Conservation (phyloP, 2,888 invertebrate genomes). For the Julus scandinavius region DNA sequence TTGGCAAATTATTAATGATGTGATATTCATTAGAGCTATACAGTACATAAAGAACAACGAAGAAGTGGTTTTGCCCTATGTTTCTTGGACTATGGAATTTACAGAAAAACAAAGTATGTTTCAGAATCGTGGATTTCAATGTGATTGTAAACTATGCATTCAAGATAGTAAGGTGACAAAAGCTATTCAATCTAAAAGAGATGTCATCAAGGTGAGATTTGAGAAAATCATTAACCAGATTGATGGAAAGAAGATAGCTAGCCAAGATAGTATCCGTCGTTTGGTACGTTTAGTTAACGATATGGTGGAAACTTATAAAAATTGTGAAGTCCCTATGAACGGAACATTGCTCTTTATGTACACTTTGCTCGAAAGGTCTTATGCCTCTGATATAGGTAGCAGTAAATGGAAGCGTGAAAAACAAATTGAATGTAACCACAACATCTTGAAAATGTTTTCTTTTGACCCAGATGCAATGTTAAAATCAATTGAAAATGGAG, state of each 20-base stretch:
- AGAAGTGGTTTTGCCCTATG: conserved; percentile 2
- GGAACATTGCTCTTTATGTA: not conserved
- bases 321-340: not conserved
- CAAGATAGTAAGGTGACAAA: not conserved
- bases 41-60: not conserved
- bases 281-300: not conserved
- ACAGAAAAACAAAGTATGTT: not conserved
- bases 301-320: not conserved
- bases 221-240: not conserved
- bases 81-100: not conserved
- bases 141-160: not conserved
- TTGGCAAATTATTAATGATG: conserved; percentile 28
- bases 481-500: not conserved
- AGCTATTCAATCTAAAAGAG: not conserved
- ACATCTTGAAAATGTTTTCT: not conserved
- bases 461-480: not conserved
- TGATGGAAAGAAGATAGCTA: too few relatives aligned
- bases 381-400: not conserved
- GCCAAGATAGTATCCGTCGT: not conserved
- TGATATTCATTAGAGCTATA: conserved; percentile 23
- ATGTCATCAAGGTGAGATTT: not conserved
- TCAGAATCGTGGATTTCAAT: conserved; percentile 8
- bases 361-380: not conserved
- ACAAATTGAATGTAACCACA: not conserved
- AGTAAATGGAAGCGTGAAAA: not conserved